A percentile compares a stretch with the other conserved stretches of the same genome.
These are phyloP conservation scores for Saccostrea cuccullata DNA, from an alignment of 1,140 invertebrate species.

Conservation along the genomic window DNA sequence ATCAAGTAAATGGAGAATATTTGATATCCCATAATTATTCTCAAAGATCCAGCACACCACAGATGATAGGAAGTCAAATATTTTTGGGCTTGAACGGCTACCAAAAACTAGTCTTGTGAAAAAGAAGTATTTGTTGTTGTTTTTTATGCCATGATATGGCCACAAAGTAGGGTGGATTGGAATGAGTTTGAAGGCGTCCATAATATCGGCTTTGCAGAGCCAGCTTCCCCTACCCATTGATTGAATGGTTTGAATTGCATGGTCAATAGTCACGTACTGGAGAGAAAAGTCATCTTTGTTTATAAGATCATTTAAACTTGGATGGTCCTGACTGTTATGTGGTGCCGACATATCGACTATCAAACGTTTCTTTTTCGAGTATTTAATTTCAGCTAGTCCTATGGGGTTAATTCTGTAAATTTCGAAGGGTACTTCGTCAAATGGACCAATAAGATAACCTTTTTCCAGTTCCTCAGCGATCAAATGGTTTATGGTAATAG, in stretches of 20 bases:
- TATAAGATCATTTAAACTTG: conserved; percentile 46
- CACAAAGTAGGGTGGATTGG: conserved; percentile 35
- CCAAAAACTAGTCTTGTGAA: conserved; percentile 45
- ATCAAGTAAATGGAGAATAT: conserved; percentile 41
- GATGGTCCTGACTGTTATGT: conserved; percentile 26
- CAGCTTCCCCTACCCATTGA: not conserved
- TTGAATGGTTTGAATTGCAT: conserved; percentile 35
- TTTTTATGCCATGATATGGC: conserved; percentile 47
- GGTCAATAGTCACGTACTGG: not conserved
- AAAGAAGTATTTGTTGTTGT: conserved; percentile 43
- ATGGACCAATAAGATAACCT: conserved; percentile 56
- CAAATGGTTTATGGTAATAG: not conserved
- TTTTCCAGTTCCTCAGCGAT: conserved; percentile 43
- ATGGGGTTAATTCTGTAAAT: conserved; percentile 48
- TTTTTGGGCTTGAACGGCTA: conserved; percentile 47
- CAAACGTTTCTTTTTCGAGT: not conserved
- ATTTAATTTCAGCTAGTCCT: conserved; percentile 39
- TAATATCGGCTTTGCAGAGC: conserved; percentile 20
- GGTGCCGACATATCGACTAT: conserved; percentile 56
- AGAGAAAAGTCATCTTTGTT: conserved; percentile 38
- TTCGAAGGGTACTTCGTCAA: conserved; percentile 27
- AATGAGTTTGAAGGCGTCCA: conserved; percentile 44
- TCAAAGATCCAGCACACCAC: not conserved
- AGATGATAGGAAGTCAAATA: conserved; percentile 34
- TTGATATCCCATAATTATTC: conserved; percentile 1